Percentiles rank a stretch among this genome's conserved stretches.
These are phyloP conservation scores for Eriocheir sinensis DNA, from an alignment of 1,140 invertebrate species.

Conservation along the genomic window DNA sequence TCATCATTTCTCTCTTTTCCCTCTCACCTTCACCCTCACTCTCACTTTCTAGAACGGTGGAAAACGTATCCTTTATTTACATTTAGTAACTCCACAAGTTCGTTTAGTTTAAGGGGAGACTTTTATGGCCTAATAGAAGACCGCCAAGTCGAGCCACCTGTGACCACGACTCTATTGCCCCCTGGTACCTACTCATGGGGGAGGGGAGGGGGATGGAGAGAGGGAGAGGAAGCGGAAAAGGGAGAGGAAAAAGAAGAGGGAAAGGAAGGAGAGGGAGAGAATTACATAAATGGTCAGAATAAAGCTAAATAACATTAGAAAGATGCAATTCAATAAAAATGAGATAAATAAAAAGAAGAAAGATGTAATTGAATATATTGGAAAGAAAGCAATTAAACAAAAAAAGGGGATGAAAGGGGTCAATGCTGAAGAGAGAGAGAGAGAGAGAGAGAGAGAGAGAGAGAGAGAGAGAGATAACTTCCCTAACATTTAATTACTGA, in stretches of 20 bases:
- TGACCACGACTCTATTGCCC: neutral
- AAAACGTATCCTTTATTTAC: neutral
- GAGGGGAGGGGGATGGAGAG: neutral
- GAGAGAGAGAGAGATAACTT: conserved; percentile 12
- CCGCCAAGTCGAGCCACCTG: neutral
- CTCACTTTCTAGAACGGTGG: neutral
- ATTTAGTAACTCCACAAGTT: neutral
- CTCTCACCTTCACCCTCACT: conserved; percentile 3
- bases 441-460: neutral
- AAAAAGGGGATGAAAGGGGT: no score
- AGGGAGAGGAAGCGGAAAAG: neutral
- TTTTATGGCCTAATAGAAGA: neutral
- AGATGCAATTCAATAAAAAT: no score
- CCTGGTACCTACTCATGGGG: no score
- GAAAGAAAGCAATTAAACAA: no score
- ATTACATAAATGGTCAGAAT: no score
- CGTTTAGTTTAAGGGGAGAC: neutral
- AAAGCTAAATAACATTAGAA: no score
- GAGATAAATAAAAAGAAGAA: no score
- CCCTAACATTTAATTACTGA: conserved; percentile 15
- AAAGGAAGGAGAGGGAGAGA: no score
- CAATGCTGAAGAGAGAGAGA: no score
- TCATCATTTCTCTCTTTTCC: neutral
- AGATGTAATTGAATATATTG: no score
- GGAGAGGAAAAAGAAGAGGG: no score